Base-by-base conservation (phyloP, 2,888 invertebrate species). In the Parnassius mnemosyne region DNA sequence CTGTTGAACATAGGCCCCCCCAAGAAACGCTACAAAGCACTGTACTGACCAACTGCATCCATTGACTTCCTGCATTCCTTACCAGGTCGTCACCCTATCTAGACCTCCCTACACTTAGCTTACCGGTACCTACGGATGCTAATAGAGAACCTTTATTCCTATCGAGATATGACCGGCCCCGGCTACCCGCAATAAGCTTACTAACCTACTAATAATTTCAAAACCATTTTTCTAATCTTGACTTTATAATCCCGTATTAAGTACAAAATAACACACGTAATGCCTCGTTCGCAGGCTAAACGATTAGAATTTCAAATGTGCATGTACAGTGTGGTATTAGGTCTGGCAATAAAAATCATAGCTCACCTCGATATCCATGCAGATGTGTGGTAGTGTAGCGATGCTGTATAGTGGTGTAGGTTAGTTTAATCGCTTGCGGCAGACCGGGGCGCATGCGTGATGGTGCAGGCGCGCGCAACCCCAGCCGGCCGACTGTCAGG, bases 391-490 rank as follows among this genome's bases (percentile, higher is more conserved):
- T 74, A 72, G 74, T 71, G 75, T 71, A 71, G 72, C 68, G 68
- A 70, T 69, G 76, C 72, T 75, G 71, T 71, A 72, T 74, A 73
- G 71, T 75, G 74, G 76, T 71, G 71, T 74, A 73, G 71, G 77
- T 70, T 71, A 71, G 68, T 71, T 66, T 70, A 71, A 75, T 75
- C 75, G 72, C 73, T 74, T 73, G 76, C 75, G 76, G 73, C 71
- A 71, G 65, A 64, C 57, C 42, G 70, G 77, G 65, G 76, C 87
- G 89, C 89, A 81, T 77, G 88, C 89, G 88, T 75, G 80, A 70
- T 76, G 84, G 72, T 80, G 85, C 84, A 84, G 76, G 87, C 88
- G 81, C 81, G 79, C 80, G 80, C 79, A 78, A 66, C 72, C 71
- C 67, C 60, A 67, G 57, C 64, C 65, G 56, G 70, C 77, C 79